Conservation (phyloP, 64 coral and sea anemone species). For the Astreopora myriophthalma region DNA sequence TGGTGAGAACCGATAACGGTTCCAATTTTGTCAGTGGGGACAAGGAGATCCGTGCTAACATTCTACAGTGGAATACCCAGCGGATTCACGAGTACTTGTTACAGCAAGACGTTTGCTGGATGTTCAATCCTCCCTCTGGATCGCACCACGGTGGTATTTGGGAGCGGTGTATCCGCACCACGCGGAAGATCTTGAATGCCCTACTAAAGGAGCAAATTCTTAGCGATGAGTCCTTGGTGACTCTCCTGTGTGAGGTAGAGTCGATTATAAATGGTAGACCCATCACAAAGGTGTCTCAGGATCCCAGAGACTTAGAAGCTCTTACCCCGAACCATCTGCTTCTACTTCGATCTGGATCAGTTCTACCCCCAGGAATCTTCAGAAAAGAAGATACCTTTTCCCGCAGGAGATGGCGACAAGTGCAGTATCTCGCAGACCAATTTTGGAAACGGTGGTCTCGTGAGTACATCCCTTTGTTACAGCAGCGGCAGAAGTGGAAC, state of each 20-base stretch:
- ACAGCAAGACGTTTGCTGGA: background rate
- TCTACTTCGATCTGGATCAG: background rate
- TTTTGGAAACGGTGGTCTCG: background rate
- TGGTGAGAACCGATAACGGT: background rate
- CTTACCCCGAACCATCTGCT: slow-evolving; percentile 12
- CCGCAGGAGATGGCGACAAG: background rate
- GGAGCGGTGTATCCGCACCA: background rate
- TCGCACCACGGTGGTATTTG: slow-evolving; percentile 6
- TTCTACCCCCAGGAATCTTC: background rate
- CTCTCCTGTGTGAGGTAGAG: background rate
- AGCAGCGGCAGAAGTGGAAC: background rate
- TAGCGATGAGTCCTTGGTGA: background rate
- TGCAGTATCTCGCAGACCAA: background rate
- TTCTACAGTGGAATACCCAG: too few relatives aligned
- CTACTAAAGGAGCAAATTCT: background rate
- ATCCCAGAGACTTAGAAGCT: background rate
- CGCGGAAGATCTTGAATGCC: background rate
- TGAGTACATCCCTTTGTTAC: background rate
- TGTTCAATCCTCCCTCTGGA: background rate
- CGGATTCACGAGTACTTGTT: background rate
- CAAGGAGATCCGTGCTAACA: too few relatives aligned
- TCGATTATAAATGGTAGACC: background rate
- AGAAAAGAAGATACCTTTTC: background rate
- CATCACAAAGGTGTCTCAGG: background rate
- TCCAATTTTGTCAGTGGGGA: background rate